A percentile compares a stretch with the other conserved stretches of the same genome.
phyloP scores from a whole-genome alignment of 2,797 vertebrate genomes.

The Monodelphis domestica region DNA sequence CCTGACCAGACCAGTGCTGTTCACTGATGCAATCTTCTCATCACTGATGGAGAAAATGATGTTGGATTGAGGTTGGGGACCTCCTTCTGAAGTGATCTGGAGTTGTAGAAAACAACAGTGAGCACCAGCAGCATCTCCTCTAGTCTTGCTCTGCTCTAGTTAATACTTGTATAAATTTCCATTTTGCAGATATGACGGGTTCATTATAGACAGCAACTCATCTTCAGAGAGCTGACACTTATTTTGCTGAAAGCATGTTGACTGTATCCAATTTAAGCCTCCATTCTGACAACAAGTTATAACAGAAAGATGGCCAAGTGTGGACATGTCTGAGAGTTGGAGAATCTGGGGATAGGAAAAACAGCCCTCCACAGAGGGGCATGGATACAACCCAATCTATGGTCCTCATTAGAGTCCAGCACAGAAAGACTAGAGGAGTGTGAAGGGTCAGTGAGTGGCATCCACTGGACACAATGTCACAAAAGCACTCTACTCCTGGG shows the following conservation, averaged over 20 bases:
- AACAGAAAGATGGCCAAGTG: not conserved
- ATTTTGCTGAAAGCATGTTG: not conserved
- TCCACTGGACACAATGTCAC: not conserved
- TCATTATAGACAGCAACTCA: not conserved
- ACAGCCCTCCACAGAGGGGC: not conserved
- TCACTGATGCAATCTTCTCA: slow-evolving; percentile 88
- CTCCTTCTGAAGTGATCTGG: slow-evolving; percentile 96
- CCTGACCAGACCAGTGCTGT: slow-evolving; percentile 87
- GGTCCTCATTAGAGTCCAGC: not conserved
- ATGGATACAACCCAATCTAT: not conserved
- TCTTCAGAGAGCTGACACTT: not conserved
- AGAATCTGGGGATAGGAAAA: not conserved
- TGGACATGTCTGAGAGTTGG: not conserved
- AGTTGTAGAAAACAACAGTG: slow-evolving; percentile 1
- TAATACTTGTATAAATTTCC: not conserved
- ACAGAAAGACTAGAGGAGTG: not conserved
- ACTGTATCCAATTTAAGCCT: not conserved
- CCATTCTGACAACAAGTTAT: not conserved
- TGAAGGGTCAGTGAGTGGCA: rapidly evolving
- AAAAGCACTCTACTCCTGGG: not conserved
- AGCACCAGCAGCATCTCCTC: not conserved
- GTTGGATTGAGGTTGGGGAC: slow-evolving; percentile 96
- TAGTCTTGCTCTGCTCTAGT: not conserved
- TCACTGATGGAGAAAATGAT: slow-evolving; percentile 92
- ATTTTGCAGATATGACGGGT: not conserved